Percentiles rank a stretch among this genome's conserved stretches.
phyloP scores from a whole-genome alignment of 2,113 vertebrate genomes.

The Eolophus roseicapilla region DNA sequence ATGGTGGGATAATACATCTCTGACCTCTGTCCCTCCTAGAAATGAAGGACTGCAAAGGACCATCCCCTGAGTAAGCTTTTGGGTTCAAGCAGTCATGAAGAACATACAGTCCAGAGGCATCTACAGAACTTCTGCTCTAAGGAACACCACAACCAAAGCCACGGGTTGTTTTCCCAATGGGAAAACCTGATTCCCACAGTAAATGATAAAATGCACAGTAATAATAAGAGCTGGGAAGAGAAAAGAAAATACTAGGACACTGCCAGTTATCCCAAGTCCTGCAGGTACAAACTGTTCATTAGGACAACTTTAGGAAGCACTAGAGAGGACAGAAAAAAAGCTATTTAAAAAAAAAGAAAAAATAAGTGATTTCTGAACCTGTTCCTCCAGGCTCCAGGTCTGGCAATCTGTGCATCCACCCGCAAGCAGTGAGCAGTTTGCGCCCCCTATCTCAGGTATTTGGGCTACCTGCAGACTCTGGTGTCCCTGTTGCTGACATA shows the following conservation, averaged over 20 bases:
- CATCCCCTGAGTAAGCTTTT: fast-evolving
- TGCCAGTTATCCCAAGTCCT: background rate
- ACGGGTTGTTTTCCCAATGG: fast-evolving
- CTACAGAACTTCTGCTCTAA: background rate
- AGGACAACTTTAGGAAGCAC: background rate
- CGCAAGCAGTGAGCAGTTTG: background rate
- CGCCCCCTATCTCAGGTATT: background rate
- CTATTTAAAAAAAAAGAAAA: background rate
- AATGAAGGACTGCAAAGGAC: background rate
- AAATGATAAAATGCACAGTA: background rate
- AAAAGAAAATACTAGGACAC: background rate
- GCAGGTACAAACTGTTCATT: background rate
- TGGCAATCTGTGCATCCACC: background rate
- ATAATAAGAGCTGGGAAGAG: fast-evolving
- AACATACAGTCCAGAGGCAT: background rate
- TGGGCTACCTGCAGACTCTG: background rate
- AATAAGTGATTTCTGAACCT: background rate
- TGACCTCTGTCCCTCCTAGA: background rate
- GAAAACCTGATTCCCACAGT: background rate
- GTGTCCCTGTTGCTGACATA: background rate
- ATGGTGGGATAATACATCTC: fast-evolving
- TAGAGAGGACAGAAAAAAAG: background rate
- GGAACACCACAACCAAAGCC: background rate
- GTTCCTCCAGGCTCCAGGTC: background rate
- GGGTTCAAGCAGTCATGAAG: fast-evolving